Evolutionary conservation across 2,797 vertebrate genomes (phyloP).

Genomic region (Onychomys torridus): DNA sequence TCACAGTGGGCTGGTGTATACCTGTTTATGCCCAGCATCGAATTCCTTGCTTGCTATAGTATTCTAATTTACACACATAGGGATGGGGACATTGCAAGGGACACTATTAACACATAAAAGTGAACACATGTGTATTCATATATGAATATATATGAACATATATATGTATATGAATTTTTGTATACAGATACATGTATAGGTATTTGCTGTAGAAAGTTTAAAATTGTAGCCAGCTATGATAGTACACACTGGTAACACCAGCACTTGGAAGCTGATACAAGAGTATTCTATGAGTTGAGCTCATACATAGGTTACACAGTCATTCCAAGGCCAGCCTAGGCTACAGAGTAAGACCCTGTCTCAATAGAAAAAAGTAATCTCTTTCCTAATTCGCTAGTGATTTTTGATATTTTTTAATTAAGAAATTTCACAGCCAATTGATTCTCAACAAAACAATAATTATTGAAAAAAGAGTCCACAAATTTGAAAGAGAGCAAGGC

Average conservation of each 20-base stretch:
- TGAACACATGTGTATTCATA: not conserved
- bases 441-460: not conserved
- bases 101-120: accelerated
- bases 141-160: not conserved
- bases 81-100: accelerated
- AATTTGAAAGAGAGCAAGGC: not conserved
- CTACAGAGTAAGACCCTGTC: not conserved
- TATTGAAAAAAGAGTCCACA: not conserved
- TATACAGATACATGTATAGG: too few species aligned
- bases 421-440: not conserved
- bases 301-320: not conserved
- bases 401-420: not conserved
- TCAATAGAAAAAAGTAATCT: not conserved
- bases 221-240: not conserved
- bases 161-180: not conserved
- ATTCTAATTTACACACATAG: accelerated
- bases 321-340: not conserved
- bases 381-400: not conserved
- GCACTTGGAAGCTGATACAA: not conserved
- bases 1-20: accelerated
- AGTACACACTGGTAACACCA: not conserved
- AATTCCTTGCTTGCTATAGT: accelerated
- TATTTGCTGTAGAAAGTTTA: not conserved
- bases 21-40: not conserved
- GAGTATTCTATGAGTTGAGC: not conserved